Base-by-base conservation (phyloP, 2,888 invertebrate genomes). In the Torymus aiolomorphi region DNA sequence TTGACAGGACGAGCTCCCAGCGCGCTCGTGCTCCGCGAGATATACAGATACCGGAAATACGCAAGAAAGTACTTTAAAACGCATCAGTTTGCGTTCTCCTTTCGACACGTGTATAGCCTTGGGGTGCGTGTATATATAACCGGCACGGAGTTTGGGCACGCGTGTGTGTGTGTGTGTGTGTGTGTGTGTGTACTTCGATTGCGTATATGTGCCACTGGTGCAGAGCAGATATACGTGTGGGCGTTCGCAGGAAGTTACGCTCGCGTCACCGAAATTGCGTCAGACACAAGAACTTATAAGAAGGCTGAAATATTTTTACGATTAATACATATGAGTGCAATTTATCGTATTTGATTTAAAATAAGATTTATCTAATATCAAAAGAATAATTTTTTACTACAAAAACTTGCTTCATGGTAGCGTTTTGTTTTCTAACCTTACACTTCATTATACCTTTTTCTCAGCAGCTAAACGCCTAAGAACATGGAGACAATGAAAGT, bases 1-100 rank as follows among this genome's bases (percentile, higher is more conserved):
- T 88, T 86, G 87, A 86, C 79, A 71, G 82, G 85, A 82, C 84
- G 84, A 84, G 83, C 83, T 80, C 69, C 80, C 51, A 52, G 20
- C 42, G 16, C 31, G 11, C 20, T 59, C 62, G 65, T 57, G 59
- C 24, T 51, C 66, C 59, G 67, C 56, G 51, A 69, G 69, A 42
- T 51, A 42, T 51, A 51, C 63, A 62, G 72, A 78, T 61, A 67
- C 62, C 52, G 69, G 42, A 62, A 62, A 56, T 71, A 71, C 71
- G 71, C 59, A 71, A 65, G 75, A 76, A 80, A 71, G 72, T 78
- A 75, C 75, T 76, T 75, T 73, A 69, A 78, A 72, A 75, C 67
- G 69, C 72, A 57, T 54, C 62, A 65, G 74, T 71, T 74, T 69
- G 70, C 59, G 49, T 54, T 52, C 18, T 5, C 31, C 13, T 10